Base-by-base conservation (phyloP, 2,888 invertebrate genomes). In the Lasioglossum zephyrum region DNA sequence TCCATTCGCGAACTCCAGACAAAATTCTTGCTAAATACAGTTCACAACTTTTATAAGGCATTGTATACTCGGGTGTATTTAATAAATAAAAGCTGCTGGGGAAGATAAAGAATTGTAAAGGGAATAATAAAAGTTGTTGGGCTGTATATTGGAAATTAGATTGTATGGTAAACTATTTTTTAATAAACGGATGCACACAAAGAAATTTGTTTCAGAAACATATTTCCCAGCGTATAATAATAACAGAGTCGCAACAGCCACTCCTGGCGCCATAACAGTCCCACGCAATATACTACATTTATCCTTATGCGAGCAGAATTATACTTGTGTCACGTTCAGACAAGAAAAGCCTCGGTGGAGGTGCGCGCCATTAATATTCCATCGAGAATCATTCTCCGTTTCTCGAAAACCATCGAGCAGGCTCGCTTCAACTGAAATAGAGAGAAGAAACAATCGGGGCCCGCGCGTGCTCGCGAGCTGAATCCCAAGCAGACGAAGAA, bases 401-500 rank as follows among this genome's bases (percentile, higher is more conserved):
- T 77, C 69, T 57, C 31, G 36, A 69, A 53, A 70, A 77, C 22
- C 47, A 53, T 53, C 57, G 57, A 53, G 57, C 22, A n/a, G 13
- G 53, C 74, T 49, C n/a, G 36, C 69, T 60, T 26, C 44, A 1
- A 6, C 31, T 44, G 26, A 39, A 31, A 60, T 11, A 69, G 57
- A 66, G 73, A 47, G 74, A 57, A 73, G 44, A 26, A 70, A 77
- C 13, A 77, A 77, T 69, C 73, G 73, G 22, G 26, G 44, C 26
- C 39, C 47, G 53, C 36, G 57, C 39, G 16, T 44, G 13, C 11
- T 49, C 41, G 49, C 41, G 41, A 9, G 53, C 2, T 66, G 81
- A 78, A 79, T 79, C n/a, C 31, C 69, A 74, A 79, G 13, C 73
- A 63, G 63, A 41, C 22, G 18, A 26, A 26, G 60, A 60, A 60